Base-by-base conservation (phyloP, 2,888 invertebrate species). In the Ochropleura plecta region DNA sequence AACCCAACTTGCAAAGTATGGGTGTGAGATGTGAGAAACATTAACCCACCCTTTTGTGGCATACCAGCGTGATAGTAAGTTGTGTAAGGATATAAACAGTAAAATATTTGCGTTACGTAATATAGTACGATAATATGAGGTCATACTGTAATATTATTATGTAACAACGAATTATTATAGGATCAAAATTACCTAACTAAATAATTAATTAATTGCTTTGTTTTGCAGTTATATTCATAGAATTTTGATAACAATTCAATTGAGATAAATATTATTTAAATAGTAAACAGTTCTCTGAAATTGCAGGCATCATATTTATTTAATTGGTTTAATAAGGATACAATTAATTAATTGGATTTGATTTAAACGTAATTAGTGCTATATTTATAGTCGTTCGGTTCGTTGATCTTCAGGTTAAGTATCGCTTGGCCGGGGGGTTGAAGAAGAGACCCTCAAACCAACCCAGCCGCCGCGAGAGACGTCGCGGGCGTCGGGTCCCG, bases 251-350 rank as follows among this genome's bases (percentile, higher is more conserved):
- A 55, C 12, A 42, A n/a, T 67, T 49, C 6, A 55, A 74, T 60
- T 16, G 42, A 60, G 78, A 69, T 83, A 68, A 70, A 81, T 65
- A 18, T 40, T 9, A 63, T 20, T 46, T 40, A 14, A 51, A n/a
- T 30, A 46, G 81, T 70, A 78, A 83, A 81, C 66, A 81, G 48
- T 70, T 73, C 80, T 14, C 57, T 70, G 84, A 46, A 70, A 57
- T 12, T 14, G n/a, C 10, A 0, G 9, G 1, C 30, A 51, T 49
- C 18, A 48, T 59, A 59, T 59, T 59, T 16, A 48, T 49, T 65
- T 74, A 81, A 66, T 74, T 73, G 20, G 12, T n/a, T 12, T n/a
- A 67, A 67, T 60, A 40, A 68, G 63, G 64, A 64, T 16, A 66
- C 0, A 55, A 66, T 73, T 48, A 48, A 7, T 60, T 44, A 9